Conservation (phyloP, 2,113 vertebrate genomes). For the Pangasianodon gigas region DNA sequence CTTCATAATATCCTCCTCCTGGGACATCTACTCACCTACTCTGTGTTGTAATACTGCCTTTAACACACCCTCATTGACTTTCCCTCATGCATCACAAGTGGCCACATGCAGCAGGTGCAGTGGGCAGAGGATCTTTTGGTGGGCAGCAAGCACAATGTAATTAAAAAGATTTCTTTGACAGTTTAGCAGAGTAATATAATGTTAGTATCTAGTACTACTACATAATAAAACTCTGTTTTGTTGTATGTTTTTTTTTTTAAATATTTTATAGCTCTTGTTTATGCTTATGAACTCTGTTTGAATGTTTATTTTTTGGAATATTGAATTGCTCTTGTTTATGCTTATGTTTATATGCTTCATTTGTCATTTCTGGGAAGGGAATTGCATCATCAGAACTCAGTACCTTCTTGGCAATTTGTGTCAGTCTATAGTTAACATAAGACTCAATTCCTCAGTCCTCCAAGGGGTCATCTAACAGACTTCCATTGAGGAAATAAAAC, state of each 20-base stretch:
- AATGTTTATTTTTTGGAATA: not conserved
- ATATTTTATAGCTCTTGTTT: not conserved
- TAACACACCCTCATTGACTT: not conserved
- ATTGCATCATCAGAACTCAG: not conserved
- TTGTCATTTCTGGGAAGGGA: not conserved
- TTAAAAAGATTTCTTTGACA: not conserved
- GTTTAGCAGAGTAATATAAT: not conserved
- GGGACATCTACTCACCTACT: slow-evolving; percentile 34
- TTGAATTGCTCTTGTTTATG: not conserved
- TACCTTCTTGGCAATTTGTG: not conserved
- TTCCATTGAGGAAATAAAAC: not conserved
- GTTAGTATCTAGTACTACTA: not conserved
- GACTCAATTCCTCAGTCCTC: not conserved
- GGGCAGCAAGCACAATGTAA: not conserved
- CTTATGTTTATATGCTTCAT: not conserved
- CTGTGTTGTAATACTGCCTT: not conserved
- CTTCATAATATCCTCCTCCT: slow-evolving; percentile 50
- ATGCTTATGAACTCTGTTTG: not conserved
- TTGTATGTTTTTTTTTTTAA: not conserved
- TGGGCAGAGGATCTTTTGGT: not conserved
- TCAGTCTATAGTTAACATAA: not conserved
- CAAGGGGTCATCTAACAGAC: too few species aligned
- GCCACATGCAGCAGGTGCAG: not conserved
- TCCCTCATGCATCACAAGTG: not conserved
- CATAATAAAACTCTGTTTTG: not conserved